Conservation (phyloP, 2,888 invertebrate species). For the Caenorhabditis sp. region DNA sequence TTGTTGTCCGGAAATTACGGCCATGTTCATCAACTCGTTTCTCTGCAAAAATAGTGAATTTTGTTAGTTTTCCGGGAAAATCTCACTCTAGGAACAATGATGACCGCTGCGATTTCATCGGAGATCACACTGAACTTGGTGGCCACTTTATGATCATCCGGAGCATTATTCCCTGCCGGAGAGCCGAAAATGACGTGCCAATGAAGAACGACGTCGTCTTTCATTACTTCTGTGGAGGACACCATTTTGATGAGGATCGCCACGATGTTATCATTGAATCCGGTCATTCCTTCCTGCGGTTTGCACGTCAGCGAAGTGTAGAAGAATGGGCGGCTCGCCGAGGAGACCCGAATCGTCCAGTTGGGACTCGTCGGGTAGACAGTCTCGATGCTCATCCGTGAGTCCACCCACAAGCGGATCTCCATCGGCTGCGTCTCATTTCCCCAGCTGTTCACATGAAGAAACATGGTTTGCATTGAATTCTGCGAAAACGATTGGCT, state of each 20-base stretch:
- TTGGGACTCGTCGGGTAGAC: constrained; percentile 66
- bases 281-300: constrained; percentile 47
- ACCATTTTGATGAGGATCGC: constrained; percentile 55
- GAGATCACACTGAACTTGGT: constrained; percentile 64
- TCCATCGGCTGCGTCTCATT: constrained; percentile 39
- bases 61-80: too few relatives aligned
- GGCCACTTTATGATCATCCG: constrained; percentile 57
- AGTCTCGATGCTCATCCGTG: constrained; percentile 69
- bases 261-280: constrained; percentile 47
- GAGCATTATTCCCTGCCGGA: not conserved
- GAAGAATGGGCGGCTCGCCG: constrained; percentile 62
- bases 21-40: constrained; percentile 73
- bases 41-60: too few relatives aligned
- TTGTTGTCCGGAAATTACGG: constrained; percentile 73
- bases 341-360: constrained; percentile 66
- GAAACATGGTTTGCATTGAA: constrained; percentile 69
- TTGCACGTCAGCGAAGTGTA: constrained; percentile 66
- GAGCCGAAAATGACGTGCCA: constrained; percentile 53
- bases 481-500: constrained; percentile 68
- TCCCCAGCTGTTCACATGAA: constrained; percentile 54
- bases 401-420: constrained; percentile 71
- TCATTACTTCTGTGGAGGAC: constrained; percentile 33
- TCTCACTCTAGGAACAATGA: constrained; percentile 37
- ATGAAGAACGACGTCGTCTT: constrained; percentile 50
- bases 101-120: constrained; percentile 53